Evolutionary conservation across 2,797 vertebrate genomes (phyloP), one percentile per base, ranked within the genome.

Genomic region (Perodicticus potto): DNA sequence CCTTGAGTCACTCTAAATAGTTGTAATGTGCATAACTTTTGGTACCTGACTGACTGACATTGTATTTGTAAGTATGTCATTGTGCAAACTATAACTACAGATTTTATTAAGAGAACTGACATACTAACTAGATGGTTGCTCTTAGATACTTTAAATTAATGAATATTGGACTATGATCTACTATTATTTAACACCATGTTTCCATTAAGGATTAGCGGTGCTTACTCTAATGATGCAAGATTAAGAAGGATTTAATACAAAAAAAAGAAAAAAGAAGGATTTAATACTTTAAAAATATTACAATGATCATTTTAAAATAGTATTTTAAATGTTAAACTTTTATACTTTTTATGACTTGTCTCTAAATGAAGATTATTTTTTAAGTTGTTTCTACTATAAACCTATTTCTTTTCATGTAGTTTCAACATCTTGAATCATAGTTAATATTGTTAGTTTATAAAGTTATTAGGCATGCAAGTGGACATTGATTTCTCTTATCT

Each of bases 301-400:
- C 25, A 77, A 1, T 80, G 74, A 78, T 67, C n/a, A 74, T 76
- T 91, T 97, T 91, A 53, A 89, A 95, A 76, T 90, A 20, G 5
- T 76, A 20, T 72, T 84, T 84, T 86, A 86, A 94, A 84, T 85
- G 32, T 32, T 70, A 78, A 82, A 59, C 27, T 72, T 53, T 53
- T 53, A 53, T 95, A 70, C 67, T 93, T 19, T 59, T 59, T 93
- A 49, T 22, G 27, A 19, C 91, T 55, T 29, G 43, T 69, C 63
- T 92, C n/a, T 92, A 88, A 93, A 65, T 92, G 49, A 87, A 91
- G 45, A 29, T 96, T 86, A 89, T 78, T 94, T 78, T 95, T 94
- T 49, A 85, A 72, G 8, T 86, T 93, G 14, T 89, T 95, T 93
- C 43, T 89, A 0, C 80, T 83, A 45, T 34, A 88, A 84, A 67